Percentiles rank a stretch among this genome's conserved stretches.
Evolutionary conservation across 2,113 vertebrate species (phyloP).

Genomic region (Osmerus eperlanus): DNA sequence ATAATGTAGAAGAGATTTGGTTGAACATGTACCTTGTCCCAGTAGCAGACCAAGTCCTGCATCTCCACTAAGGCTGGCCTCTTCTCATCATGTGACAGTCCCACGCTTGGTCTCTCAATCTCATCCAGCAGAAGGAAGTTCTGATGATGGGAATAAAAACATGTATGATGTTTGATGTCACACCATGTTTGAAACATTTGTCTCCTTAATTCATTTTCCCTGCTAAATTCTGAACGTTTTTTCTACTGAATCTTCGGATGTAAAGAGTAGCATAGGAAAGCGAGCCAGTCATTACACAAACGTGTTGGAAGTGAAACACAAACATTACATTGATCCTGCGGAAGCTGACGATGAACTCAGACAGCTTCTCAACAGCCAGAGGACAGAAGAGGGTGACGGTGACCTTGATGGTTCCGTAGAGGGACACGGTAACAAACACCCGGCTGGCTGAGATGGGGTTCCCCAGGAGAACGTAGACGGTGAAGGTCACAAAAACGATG

Average conservation of each 20-base stretch:
- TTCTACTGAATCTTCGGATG: background rate
- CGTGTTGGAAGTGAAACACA: no score
- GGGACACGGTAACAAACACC: constrained; percentile 78
- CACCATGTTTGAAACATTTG: background rate
- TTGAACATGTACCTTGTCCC: background rate
- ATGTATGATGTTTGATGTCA: background rate
- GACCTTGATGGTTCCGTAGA: constrained; percentile 79
- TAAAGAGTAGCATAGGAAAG: no score
- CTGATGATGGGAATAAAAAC: background rate
- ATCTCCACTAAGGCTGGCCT: background rate
- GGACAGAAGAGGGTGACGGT: constrained; percentile 87
- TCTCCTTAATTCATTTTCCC: no score
- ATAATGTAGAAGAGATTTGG: no score
- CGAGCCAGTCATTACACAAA: no score
- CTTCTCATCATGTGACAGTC: background rate
- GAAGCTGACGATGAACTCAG: constrained; percentile 78
- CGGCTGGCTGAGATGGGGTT: constrained; percentile 76
- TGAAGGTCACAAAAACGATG: constrained; percentile 82
- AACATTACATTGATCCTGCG: constrained; percentile 78
- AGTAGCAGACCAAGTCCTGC: background rate
- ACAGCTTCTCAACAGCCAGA: constrained; percentile 75
- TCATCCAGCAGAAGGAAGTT: background rate
- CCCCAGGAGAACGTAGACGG: constrained; percentile 77
- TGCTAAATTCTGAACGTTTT: no score
- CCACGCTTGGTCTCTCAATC: background rate